phyloP scores from a whole-genome alignment of 2,797 vertebrate genomes.

The Urosaurus nigricauda region DNA sequence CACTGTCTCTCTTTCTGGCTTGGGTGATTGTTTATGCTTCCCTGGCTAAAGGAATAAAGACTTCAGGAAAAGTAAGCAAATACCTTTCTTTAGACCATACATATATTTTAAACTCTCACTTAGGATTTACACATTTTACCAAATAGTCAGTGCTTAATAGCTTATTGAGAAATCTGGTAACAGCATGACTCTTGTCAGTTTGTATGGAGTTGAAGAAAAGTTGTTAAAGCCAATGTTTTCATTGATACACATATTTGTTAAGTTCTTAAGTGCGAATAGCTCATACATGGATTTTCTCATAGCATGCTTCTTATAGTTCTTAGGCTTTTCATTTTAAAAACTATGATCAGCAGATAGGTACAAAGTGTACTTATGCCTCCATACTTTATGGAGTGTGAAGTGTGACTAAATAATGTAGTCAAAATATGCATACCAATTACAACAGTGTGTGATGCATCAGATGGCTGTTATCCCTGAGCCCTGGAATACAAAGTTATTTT shows the following conservation, averaged over 20 bases:
- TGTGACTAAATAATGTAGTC: not conserved
- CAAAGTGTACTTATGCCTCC: too few relatives aligned
- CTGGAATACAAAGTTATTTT: not conserved
- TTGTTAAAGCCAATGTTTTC: not conserved
- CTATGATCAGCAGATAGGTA: not conserved
- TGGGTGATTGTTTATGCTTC: constrained; percentile 97
- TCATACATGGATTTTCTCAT: not conserved
- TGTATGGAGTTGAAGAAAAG: not conserved
- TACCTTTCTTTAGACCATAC: not conserved
- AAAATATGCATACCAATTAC: not conserved
- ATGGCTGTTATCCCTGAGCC: not conserved
- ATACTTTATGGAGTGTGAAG: not conserved
- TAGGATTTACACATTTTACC: not conserved
- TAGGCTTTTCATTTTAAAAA: not conserved
- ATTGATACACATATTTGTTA: constrained; percentile 5
- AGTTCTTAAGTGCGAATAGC: not conserved
- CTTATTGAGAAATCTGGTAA: not conserved
- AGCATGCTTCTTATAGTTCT: not conserved
- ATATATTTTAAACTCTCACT: not conserved
- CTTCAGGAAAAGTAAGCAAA: constrained; percentile 95
- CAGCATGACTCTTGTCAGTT: not conserved
- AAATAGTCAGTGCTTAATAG: not conserved
- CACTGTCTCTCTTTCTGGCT: constrained; percentile 90
- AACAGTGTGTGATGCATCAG: too few relatives aligned
- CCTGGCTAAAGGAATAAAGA: constrained; percentile 98